Evolutionary conservation across 2,797 vertebrate genomes (phyloP).

Genomic region (Gymnothorax reevesii): DNA sequence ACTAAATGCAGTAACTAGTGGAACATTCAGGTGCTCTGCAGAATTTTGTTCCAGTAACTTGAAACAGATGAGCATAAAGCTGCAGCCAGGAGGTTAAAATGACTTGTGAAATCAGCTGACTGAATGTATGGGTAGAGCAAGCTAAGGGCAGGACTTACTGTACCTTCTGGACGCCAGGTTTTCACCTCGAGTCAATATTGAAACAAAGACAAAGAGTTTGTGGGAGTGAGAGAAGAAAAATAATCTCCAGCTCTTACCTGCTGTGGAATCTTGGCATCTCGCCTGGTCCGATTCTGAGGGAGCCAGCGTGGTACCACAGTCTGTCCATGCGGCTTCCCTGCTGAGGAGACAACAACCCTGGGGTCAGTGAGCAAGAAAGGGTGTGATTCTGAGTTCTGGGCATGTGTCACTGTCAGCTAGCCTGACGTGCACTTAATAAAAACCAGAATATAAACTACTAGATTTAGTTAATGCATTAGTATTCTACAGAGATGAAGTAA

Average conservation of each 20-base stretch:
- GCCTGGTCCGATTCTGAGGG: conserved; percentile 54
- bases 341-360: conserved; percentile 40
- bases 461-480: background rate
- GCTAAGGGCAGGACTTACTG: no score
- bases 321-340: conserved; percentile 52
- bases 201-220: background rate
- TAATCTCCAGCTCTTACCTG: conserved; percentile 54
- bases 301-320: conserved; percentile 61
- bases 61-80: no score
- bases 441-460: background rate
- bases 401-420: background rate
- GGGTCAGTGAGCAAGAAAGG: conserved; percentile 38
- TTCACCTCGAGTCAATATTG: background rate
- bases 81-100: no score
- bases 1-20: no score
- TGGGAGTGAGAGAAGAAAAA: background rate
- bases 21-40: no score
- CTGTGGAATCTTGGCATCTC: conserved; percentile 44
- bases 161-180: no score
- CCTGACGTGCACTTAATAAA: background rate
- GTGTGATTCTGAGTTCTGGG: background rate
- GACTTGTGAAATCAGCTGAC: no score
- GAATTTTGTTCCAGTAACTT: no score
- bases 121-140: no score
- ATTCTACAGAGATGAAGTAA: background rate